Percentiles rank a stretch among this genome's conserved stretches.
Conservation (phyloP, 2,113 vertebrate species). For the Athene noctua region DNA sequence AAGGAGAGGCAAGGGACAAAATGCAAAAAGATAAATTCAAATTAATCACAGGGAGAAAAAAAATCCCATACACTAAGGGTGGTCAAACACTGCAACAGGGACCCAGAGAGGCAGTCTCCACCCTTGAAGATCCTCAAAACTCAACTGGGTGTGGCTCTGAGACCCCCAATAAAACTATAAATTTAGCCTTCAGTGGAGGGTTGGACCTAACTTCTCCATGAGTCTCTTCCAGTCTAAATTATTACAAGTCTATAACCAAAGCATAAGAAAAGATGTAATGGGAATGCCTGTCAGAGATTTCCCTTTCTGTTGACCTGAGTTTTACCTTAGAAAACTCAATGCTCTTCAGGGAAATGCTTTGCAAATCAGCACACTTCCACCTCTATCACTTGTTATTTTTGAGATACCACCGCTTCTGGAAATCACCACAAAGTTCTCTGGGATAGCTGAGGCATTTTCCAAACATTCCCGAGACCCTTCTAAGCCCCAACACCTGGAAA, state of each 20-base stretch:
- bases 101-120: neutral
- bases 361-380: neutral
- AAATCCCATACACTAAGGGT: neutral
- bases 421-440: neutral
- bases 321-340: neutral
- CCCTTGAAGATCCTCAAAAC: neutral
- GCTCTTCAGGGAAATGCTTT: neutral
- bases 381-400: constrained; percentile 14
- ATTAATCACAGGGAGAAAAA: too few relatives aligned
- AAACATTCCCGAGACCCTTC: neutral
- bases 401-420: neutral
- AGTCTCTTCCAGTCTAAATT: neutral
- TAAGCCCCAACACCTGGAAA: neutral
- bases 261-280: neutral
- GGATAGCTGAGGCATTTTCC: neutral
- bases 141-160: neutral
- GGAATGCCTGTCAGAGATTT: neutral
- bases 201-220: neutral
- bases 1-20: neutral
- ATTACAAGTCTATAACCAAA: neutral
- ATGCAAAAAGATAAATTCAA: neutral
- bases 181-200: neutral
- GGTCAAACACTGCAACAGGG: too few relatives aligned
- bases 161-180: neutral
- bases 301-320: neutral